Base-by-base conservation (phyloP, 2,888 invertebrate genomes). In the Phengaris arion region DNA sequence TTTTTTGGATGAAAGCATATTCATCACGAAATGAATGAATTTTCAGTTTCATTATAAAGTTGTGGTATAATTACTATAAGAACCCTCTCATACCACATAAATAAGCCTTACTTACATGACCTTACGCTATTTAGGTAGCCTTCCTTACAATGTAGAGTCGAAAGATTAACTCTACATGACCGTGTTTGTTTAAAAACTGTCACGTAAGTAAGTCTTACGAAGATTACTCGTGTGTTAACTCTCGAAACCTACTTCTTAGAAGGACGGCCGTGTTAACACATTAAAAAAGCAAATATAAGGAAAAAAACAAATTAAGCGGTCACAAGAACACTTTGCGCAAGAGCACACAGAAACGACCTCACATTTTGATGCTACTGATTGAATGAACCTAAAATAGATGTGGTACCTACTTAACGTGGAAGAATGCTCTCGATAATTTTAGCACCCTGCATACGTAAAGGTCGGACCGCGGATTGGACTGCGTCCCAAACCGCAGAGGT, bases 221-320 rank as follows among this genome's bases (percentile, higher is more conserved):
- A 69, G 77, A 78, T 79, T 77, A 78, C 76, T 75, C 75, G 76
- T 77, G 48, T 57, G 68, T 79, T 79, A 78, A 79, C 51, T 73
- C 76, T 77, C 76, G 77, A 75, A 80, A 35, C 72, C 72, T 78
- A 77, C 78, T 79, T 76, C 59, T 77, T 81, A 78, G 86, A 88
- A 89, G 88, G 88, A 86, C 87, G 81, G 80, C 80, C 81, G 79
- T 81, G 85, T 87, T 86, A 86, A 85, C 86, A 85, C 82, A 84
- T 86, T 82, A 83, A 82, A 82, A 84, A 86, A 85, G 86, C 85
- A 88, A 89, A 89, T 84, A 87, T 78, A 82, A 85, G 86, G 87
- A 88, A 87, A 22, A 87, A 86, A 84, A 81, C 83, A 84, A 86
- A 85, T 88, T 87, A 83, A 85, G 81, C 80, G 81, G 79, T 76